Base-by-base conservation (phyloP, 2,888 invertebrate species). In the Dastarcus helophoroides region DNA sequence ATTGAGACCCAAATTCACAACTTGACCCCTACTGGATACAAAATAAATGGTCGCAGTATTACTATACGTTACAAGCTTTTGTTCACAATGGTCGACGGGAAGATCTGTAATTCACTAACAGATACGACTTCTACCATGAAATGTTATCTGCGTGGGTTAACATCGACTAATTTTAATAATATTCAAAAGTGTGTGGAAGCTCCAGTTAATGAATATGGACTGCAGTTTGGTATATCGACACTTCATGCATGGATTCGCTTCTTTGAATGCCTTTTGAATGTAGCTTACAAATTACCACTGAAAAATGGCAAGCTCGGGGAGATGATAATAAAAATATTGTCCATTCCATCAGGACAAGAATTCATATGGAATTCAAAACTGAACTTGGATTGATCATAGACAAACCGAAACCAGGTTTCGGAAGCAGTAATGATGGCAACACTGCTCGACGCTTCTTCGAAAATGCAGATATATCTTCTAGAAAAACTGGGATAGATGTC, bases 231-330 rank as follows among this genome's bases (percentile, higher is more conserved):
- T n/a, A 14, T 43, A 7, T 41, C 42, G 5, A 36, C 26, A 14
- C 28, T 43, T n/a, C 40, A 43, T 24, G 36, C 40, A 4, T 27
- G 40, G 31, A 40, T 43, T 22, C 15, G 40, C 5, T 22, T 29
- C 10, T 36, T 36, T 26, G 33, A 36, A 16, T 26, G 22, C 17
- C 10, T 24, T 14, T 31, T 56, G 7, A 51, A 56, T 39, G 12
- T 57, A 6, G 27, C 50, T 9, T 53, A 58, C 31, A 52, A 51
- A 32, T 29, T 53, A 7, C 39, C 46, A 17, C 50, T 21, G 27
- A 26, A 32, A 35, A 45, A 35, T 51, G 49, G 46, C 46, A 48
- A 38, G 14, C 15, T 5, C 21, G 19, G 5, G 8, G 11, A 23
- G 22, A 13, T 33, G 21, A 22, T 9, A 29, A 29, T 6, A 36